Conservation (phyloP, 2,797 vertebrate species). For the Acanthopagrus latus region DNA sequence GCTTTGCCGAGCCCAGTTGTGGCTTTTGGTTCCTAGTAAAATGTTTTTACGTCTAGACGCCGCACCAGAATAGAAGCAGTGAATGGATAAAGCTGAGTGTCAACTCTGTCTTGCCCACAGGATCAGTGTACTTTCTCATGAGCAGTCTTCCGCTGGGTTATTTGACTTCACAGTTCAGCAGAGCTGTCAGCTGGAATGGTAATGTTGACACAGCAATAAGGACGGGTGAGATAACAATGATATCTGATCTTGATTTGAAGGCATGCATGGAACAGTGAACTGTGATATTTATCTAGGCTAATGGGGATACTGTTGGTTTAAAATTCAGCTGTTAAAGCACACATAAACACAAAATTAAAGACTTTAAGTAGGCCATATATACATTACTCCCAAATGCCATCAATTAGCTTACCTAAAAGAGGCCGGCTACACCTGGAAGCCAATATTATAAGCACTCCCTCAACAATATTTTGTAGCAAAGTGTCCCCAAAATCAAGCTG, state of each 20-base stretch:
- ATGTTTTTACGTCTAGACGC: constrained; percentile 82
- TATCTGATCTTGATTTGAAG: constrained; percentile 42
- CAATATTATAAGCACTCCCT: too few species aligned
- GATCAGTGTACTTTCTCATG: constrained; percentile 72
- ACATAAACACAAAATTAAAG: constrained; percentile 12
- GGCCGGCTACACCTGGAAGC: too few species aligned
- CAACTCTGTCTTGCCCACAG: constrained; percentile 54
- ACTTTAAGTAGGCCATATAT: too few species aligned
- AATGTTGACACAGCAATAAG: constrained; percentile 42
- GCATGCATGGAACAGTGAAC: constrained; percentile 14
- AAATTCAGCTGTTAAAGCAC: constrained; percentile 17
- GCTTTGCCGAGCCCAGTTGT: constrained; percentile 61
- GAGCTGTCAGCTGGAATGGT: constrained; percentile 49
- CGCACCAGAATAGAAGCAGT: constrained; percentile 75
- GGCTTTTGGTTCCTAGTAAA: constrained; percentile 76
- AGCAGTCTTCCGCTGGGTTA: constrained; percentile 38
- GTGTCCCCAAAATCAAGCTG: too few species aligned
- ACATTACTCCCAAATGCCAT: too few species aligned
- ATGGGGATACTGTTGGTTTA: not conserved
- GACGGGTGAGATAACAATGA: constrained; percentile 29
- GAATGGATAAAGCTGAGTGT: constrained; percentile 69
- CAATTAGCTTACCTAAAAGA: too few species aligned
- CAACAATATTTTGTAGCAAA: too few species aligned
- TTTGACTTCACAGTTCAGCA: constrained; percentile 51
- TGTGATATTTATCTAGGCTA: not conserved